These are phyloP conservation scores for Drosophila suboccidentalis DNA, from an alignment of 2,888 invertebrate genomes.

Conservation along the genomic window DNA sequence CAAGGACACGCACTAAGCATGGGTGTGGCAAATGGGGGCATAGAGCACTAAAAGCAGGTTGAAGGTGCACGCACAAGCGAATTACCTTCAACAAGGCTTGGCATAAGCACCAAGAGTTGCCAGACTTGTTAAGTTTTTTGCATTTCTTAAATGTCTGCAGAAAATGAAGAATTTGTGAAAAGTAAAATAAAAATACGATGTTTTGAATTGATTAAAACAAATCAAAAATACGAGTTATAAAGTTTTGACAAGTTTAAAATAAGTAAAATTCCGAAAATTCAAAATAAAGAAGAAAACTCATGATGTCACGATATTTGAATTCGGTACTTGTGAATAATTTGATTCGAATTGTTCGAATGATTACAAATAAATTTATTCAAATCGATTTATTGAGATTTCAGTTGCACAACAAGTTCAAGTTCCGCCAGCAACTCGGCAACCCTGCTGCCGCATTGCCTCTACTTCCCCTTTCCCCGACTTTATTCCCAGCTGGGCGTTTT, in stretches of 20 bases:
- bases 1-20: conserved; percentile 67
- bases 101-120: conserved; percentile 8
- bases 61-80: conserved; percentile 27
- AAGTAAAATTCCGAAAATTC: too few relatives aligned
- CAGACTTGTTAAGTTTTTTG: background rate
- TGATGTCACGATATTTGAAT: too few relatives aligned
- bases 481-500: conserved; percentile 61
- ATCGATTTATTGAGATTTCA: background rate
- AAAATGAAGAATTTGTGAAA: background rate
- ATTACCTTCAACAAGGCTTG: conserved; percentile 2
- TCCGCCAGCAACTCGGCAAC: conserved; percentile 9
- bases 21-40: conserved; percentile 9
- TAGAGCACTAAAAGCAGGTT: conserved; percentile 3
- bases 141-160: background rate
- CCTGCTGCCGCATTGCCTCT: conserved; percentile 13
- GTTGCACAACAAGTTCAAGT: background rate
- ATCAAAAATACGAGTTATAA: too few relatives aligned
- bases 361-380: background rate
- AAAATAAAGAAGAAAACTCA: too few relatives aligned
- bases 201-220: too few relatives aligned
- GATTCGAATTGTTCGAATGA: background rate
- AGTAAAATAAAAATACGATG: too few relatives aligned
- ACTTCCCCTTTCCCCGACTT: background rate
- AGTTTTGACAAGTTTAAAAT: too few relatives aligned
- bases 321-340: background rate